A percentile compares a stretch with the other conserved stretches of the same genome.
Evolutionary conservation across 2,113 vertebrate genomes (phyloP).

Genomic region (Fregetta grallaria): DNA sequence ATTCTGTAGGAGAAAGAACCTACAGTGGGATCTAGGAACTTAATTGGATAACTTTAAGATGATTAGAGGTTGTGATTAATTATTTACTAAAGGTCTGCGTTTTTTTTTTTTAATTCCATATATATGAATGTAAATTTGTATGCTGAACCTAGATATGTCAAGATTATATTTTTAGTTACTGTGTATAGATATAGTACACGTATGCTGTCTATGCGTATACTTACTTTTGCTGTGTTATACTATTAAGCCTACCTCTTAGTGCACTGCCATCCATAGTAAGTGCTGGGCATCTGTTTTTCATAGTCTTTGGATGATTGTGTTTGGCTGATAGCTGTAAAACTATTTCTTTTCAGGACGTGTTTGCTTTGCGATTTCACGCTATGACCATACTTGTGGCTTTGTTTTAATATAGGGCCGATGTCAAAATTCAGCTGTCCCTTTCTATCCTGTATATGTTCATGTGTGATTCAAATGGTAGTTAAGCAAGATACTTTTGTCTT

Average conservation of each 20-base stretch:
- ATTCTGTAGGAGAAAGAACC: background rate
- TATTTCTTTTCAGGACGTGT: background rate
- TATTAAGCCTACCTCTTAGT: background rate
- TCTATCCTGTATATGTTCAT: background rate
- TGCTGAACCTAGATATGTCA: background rate
- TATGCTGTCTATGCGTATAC: background rate
- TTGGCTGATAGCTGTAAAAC: background rate
- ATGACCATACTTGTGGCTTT: background rate
- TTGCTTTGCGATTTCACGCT: background rate
- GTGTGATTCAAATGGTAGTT: background rate
- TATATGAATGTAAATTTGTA: background rate
- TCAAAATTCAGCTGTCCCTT: background rate
- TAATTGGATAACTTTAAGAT: background rate
- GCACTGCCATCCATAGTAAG: background rate
- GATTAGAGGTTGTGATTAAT: background rate
- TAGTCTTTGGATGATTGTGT: background rate
- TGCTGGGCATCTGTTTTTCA: background rate
- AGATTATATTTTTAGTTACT: background rate
- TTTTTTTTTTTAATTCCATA: background rate
- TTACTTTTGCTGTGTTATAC: background rate
- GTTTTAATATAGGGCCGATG: background rate
- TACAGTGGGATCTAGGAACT: background rate
- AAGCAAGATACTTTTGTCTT: background rate
- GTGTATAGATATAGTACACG: background rate
- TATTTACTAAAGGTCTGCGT: background rate